Evolutionary conservation across 2,797 vertebrate genomes (phyloP).

Genomic region (Carapus acus): DNA sequence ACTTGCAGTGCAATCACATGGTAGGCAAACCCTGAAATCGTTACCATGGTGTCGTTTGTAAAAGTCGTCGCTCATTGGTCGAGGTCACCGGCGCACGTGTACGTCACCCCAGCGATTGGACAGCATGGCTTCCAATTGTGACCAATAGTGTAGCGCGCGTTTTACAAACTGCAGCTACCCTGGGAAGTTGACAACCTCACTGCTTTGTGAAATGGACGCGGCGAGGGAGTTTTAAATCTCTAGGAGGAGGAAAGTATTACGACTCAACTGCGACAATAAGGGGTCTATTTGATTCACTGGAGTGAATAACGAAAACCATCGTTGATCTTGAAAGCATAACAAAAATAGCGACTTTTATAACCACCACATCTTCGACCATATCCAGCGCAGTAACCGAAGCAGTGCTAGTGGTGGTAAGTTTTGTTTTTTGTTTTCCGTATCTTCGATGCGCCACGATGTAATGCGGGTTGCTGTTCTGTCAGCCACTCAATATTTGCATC

Average conservation of each 20-base stretch:
- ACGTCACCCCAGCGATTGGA: slow-evolving; percentile 51
- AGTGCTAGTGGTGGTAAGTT: neutral
- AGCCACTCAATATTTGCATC: no score
- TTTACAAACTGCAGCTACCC: slow-evolving; percentile 65
- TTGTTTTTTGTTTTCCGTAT: no score
- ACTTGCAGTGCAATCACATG: slow-evolving; percentile 41
- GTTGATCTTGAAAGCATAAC: slow-evolving; percentile 23
- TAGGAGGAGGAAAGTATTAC: slow-evolving; percentile 18
- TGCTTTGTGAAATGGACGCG: slow-evolving; percentile 15
- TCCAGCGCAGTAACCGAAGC: slow-evolving; percentile 15
- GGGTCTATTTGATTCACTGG: neutral
- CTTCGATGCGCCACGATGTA: neutral
- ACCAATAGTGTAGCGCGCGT: slow-evolving; percentile 69
- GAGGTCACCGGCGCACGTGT: neutral
- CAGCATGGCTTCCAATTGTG: neutral
- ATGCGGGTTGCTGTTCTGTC: no score
- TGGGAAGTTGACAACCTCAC: slow-evolving; percentile 64
- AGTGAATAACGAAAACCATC: neutral
- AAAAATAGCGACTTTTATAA: neutral
- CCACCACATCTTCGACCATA: neutral
- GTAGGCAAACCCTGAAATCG: slow-evolving; percentile 45
- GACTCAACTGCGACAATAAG: neutral
- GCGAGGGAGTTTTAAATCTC: slow-evolving; percentile 49
- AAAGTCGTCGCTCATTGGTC: slow-evolving; percentile 56
- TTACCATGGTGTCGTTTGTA: slow-evolving; percentile 69